Evolutionary conservation across 1,140 invertebrate species (phyloP), one percentile per base, ranked within the genome.

Genomic region (Elymnias hypermnestra): DNA sequence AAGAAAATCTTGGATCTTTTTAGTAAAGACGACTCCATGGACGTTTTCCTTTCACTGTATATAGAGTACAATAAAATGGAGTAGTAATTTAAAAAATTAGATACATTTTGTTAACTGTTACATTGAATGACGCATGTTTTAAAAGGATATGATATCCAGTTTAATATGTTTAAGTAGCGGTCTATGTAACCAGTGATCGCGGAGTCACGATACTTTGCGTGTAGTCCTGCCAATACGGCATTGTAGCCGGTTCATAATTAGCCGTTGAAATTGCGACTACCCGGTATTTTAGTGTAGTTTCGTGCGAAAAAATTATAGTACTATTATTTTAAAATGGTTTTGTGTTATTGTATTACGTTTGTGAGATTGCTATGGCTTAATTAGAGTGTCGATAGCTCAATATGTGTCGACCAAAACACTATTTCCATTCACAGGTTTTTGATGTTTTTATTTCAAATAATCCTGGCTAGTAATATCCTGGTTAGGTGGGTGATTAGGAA

Each of bases 161-260:
- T 67, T 68, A 63, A 74, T 69, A 65, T 60, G 48, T 63, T 70
- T 63, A 67, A 67, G 63, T 68, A 62, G 56, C 37, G 50, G 57
- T 64, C 25, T 31, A 14, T 52, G 48, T 50, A 45, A 41, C 17
- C 42, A 18, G n/a, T n/a, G n/a, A n/a, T n/a, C 38, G 18, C 9
- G 10, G 2, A 53, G 46, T 49, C 74, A 78, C 78, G 78, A 55
- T 28, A 76, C 35, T 9, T 83, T 54, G 78, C 78, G 73, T 83
- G 78, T 48, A 29, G 25, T 62, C 57, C 68, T 67, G 65, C 69
- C 71, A 82, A 76, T 82, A 82, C 68, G 59, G 55, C 17, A 25
- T 36, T 63, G 57, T 68, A 62, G 49, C 21, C 48, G 46, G 45
- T 51, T 45, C 51, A 57, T 65, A 63, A 71, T 72, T 72, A 67